These are phyloP conservation scores for Drosophila mayaguana DNA, from an alignment of 2,888 invertebrate genomes.

Conservation along the genomic window DNA sequence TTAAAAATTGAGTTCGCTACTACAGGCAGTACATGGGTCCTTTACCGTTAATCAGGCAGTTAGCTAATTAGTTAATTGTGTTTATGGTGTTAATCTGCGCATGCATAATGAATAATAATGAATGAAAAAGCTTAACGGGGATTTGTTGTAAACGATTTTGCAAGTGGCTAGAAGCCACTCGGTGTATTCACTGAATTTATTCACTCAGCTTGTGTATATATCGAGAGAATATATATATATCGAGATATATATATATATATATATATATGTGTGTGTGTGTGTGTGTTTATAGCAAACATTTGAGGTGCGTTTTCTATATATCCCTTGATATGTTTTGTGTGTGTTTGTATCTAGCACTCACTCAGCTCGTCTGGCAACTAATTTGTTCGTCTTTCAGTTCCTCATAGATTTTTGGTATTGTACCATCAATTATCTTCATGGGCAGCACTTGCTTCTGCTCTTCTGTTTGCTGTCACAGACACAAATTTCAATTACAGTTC, in stretches of 20 bases:
- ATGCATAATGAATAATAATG: constrained; percentile 65
- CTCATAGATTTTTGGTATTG: constrained; percentile 9
- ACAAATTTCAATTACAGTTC: constrained; percentile 58
- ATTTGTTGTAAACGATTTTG: constrained; percentile 40
- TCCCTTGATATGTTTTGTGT: not conserved
- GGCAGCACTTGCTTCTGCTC: constrained; percentile 5
- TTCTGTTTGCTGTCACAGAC: constrained; percentile 13
- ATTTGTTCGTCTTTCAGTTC: constrained; percentile 8
- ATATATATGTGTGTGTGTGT: too few relatives aligned
- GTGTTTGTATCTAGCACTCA: too few relatives aligned
- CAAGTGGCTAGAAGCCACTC: constrained; percentile 34
- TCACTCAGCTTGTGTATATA: not conserved
- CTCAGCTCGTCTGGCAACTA: not conserved
- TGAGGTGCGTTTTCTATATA: too few relatives aligned
- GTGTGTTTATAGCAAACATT: too few relatives aligned
- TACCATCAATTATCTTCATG: constrained; percentile 52
- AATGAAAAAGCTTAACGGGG: constrained; percentile 60
- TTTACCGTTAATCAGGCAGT: constrained; percentile 55
- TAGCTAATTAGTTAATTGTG: constrained; percentile 75
- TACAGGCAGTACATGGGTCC: constrained; percentile 10
- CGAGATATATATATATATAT: not conserved
- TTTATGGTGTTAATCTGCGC: constrained; percentile 60
- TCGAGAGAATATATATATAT: too few relatives aligned
- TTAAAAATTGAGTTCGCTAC: constrained; percentile 63
- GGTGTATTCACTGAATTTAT: constrained; percentile 28